A percentile compares a stretch with the other conserved stretches of the same genome.
These are phyloP conservation scores for Hemibagrus wyckioides DNA, from an alignment of 2,113 vertebrate genomes.

Conservation along the genomic window DNA sequence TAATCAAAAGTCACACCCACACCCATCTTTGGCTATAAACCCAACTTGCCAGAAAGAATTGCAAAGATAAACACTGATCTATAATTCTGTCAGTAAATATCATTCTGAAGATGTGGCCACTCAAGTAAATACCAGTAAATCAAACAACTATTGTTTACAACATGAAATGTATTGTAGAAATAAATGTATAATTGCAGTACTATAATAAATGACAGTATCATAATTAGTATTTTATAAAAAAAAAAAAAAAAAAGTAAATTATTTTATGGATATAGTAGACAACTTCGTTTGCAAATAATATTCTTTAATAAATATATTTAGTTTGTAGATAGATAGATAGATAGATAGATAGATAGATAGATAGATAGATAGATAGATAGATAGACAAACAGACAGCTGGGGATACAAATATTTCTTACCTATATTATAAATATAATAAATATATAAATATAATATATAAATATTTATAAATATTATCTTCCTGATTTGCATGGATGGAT, in stretches of 20 bases:
- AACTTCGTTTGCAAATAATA: no score
- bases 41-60: not conserved
- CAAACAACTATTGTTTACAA: not conserved
- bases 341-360: not conserved
- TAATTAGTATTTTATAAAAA: no score
- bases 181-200: not conserved
- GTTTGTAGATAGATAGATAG: not conserved
- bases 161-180: not conserved
- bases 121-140: not conserved
- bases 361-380: not conserved
- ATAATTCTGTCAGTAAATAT: not conserved
- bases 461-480: no score
- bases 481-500: conserved; percentile 41
- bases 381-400: not conserved
- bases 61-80: not conserved
- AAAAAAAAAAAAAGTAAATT: no score
- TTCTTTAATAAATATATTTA: not conserved
- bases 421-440: no score
- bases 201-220: no score
- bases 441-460: no score
- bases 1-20: not conserved
- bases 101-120: not conserved
- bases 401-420: not conserved
- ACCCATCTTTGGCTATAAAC: not conserved
- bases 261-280: no score